Base-by-base conservation (phyloP, 2,113 vertebrate species). In the Nestor notabilis region DNA sequence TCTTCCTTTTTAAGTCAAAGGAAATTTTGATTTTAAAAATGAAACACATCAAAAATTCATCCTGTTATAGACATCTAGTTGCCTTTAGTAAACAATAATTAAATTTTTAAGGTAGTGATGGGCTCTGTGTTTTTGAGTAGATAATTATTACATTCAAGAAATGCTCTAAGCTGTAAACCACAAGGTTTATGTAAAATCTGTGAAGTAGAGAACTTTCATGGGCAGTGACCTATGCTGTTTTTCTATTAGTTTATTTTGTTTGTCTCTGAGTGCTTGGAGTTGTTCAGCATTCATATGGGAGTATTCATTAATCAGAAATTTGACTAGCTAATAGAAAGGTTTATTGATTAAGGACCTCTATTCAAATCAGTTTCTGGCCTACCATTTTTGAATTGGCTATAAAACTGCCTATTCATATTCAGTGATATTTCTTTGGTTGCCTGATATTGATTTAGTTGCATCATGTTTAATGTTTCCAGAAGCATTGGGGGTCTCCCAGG, bases 391-490 rank as follows among this genome's bases (percentile, higher is more conserved):
- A 33, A 1, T 31, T 81, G 31, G 4, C 18, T 52, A 1, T 28
- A 11, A 52, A 46, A 39, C 29, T 44, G 5, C 23, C 35, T 69
- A 2, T n/a, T 77, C 1, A 0, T 43, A 3, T 52, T 55, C 19
- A 63, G 6, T 9, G 23, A 4, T 27, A 21, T 46, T 69, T 69
- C 28, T 61, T 78, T 65, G 13, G 8, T 53, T 90, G 23, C 15
- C 6, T 63, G n/a, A 44, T 7, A 9, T 4, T 3, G 10, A 71
- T 37, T 79, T 25, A 28, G 10, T n/a, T 1, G 2, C 4, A 1
- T 15, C 47, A 7, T 27, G 11, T 64, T 71, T 23, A 17, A 21
- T 47, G 14, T 88, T 84, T 85, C 31, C 23, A 31, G 28, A 55
- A 72, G 15, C 19, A 7, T 12, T 3, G 10, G n/a, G 13, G 18